Base-by-base conservation (phyloP, 2,113 vertebrate genomes). In the Illadopsis cleaveri region DNA sequence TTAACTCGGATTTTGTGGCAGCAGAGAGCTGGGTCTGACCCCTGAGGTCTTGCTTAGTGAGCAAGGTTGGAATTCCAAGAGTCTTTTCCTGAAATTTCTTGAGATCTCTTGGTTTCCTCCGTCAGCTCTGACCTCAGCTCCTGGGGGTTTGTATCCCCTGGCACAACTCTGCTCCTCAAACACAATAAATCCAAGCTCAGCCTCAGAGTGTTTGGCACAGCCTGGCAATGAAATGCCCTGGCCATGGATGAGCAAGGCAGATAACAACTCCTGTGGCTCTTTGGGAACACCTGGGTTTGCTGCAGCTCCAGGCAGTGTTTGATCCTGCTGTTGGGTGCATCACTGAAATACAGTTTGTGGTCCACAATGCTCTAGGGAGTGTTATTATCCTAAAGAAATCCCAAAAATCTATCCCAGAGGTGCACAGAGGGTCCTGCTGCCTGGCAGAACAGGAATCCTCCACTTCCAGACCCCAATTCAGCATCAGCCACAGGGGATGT, bases 281-380 rank as follows among this genome's bases (percentile, higher is more conserved):
- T 66, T 20, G 70, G 65, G 51, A 75, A 75, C 6, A 3, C 17
- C 70, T 79, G 82, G 22, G 23, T 72, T 66, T 37, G 58, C 40
- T 72, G 77, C 60, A 35, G 81, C 90, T 68, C 4, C 1, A 16
- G 54, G 81, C 47, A 68, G 44, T 44, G 88, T 69, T 65, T 0
- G 0, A 45, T 85, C 60, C 70, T 5, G 3, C 51, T 58, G 18
- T 28, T 37, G 23, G 7, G 6, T 3, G 2, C 3, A 0, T 20
- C 47, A 22, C 62, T 42, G 33, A 73, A 48, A 48, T 2, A 5
- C 42, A 45, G 12, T 23, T 54, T 51, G 82, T 58, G 33, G 7
- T 11, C 44, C 42, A 5, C 70, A 1, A 0, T 24, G 28, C 30
- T 82, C 50, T 50, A 47, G 33, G 45, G 71, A 80, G 24, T 12